Percentiles rank a stretch among this genome's conserved stretches.
Evolutionary conservation across 1,140 invertebrate genomes (phyloP).

Genomic region (Drosophila albomicans): DNA sequence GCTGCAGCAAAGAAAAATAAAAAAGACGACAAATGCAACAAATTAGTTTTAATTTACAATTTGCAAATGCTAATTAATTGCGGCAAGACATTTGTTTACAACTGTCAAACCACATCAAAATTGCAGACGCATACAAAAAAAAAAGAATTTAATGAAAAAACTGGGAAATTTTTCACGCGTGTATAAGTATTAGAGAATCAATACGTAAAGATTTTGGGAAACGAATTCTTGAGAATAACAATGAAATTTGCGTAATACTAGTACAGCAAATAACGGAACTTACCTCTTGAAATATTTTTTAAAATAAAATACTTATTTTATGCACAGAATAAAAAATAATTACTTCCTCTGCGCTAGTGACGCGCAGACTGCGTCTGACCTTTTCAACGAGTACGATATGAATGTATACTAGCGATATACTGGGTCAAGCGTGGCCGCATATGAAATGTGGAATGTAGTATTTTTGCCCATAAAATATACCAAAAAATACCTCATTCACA

Average conservation of each 20-base stretch:
- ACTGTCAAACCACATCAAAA: slow-evolving; percentile 47
- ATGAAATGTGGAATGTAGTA: neutral
- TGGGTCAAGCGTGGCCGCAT: slow-evolving; percentile 10
- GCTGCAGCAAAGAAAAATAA: slow-evolving; percentile 26
- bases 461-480: neutral
- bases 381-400: slow-evolving; percentile 45
- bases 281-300: slow-evolving; percentile 52
- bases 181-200: slow-evolving; percentile 1
- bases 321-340: slow-evolving; percentile 29
- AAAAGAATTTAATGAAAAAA: slow-evolving; percentile 60
- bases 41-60: slow-evolving; percentile 12
- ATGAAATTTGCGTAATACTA: slow-evolving; percentile 10
- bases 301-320: slow-evolving; percentile 39
- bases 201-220: neutral
- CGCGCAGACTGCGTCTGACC: slow-evolving; percentile 54
- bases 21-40: slow-evolving; percentile 15
- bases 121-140: slow-evolving; percentile 47
- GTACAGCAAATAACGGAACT: slow-evolving; percentile 16
- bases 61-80: slow-evolving; percentile 15
- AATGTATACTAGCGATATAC: slow-evolving; percentile 55
- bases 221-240: neutral
- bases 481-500: neutral
- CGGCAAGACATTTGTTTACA: slow-evolving; percentile 60
- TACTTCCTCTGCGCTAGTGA: slow-evolving; percentile 30
- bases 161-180: slow-evolving; percentile 75